Conservation (phyloP, 2,888 invertebrate species). For the Erpobdella octoculata region DNA sequence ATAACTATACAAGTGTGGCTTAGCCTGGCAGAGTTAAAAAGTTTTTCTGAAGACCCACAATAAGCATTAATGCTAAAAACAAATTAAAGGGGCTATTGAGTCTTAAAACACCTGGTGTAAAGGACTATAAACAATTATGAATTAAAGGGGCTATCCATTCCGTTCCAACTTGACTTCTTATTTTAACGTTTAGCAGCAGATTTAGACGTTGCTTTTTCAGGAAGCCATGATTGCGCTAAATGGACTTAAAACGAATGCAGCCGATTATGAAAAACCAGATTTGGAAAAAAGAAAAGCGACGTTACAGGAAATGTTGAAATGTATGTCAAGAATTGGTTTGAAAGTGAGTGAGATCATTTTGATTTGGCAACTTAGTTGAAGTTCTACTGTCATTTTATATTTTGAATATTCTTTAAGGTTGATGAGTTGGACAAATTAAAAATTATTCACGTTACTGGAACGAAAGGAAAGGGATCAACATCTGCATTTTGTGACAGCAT, state of each 20-base stretch:
- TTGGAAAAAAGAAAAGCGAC: conserved; percentile 39
- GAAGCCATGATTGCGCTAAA: conserved; percentile 47
- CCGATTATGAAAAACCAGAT: conserved; percentile 42
- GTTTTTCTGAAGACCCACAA: too few species aligned
- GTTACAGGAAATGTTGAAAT: neutral
- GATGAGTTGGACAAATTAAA: conserved; percentile 67
- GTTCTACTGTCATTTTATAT: too few species aligned
- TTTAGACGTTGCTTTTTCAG: too few species aligned
- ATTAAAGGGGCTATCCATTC: too few species aligned
- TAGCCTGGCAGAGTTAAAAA: too few species aligned
- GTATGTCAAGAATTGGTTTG: neutral
- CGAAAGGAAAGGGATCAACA: conserved; percentile 91
- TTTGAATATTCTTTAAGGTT: conserved; percentile 45
- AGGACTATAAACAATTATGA: too few species aligned
- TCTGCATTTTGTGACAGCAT: conserved; percentile 86
- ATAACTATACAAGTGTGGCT: too few species aligned
- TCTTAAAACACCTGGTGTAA: too few species aligned
- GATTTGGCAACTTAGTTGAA: neutral
- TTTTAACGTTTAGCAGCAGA: too few species aligned
- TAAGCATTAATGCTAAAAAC: too few species aligned
- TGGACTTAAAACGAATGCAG: conserved; percentile 48
- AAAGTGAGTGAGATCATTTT: neutral
- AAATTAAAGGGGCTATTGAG: too few species aligned
- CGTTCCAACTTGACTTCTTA: too few species aligned
- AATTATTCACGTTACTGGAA: conserved; percentile 89